These are phyloP conservation scores for Orchestes rusci DNA, from an alignment of 2,888 invertebrate species.

Conservation along the genomic window DNA sequence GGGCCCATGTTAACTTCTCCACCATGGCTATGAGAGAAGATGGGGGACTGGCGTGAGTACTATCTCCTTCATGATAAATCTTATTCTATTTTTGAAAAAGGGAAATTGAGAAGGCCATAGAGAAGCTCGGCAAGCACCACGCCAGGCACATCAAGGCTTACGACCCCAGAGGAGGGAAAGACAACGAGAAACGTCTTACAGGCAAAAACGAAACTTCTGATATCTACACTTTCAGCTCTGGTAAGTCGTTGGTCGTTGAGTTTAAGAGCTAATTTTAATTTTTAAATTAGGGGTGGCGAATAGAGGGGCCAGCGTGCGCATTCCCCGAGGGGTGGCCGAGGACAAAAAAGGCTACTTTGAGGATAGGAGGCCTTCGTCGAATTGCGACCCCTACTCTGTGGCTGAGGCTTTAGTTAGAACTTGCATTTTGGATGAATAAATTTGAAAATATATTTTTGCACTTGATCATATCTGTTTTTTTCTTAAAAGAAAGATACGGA, in stretches of 20 bases:
- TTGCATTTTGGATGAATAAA: slow-evolving; percentile 71
- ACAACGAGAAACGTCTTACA: slow-evolving; percentile 92
- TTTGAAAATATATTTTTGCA: too few relatives aligned
- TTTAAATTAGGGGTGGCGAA: slow-evolving; percentile 74
- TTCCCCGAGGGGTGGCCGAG: slow-evolving; percentile 86
- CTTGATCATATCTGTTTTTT: too few relatives aligned
- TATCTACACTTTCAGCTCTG: slow-evolving; percentile 93
- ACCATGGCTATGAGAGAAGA: slow-evolving; percentile 86
- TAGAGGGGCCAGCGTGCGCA: slow-evolving; percentile 89
- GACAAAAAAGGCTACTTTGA: slow-evolving; percentile 93
- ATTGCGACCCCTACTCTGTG: slow-evolving; percentile 88
- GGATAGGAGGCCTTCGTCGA: slow-evolving; percentile 87
- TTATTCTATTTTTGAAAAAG: slow-evolving; percentile 47
- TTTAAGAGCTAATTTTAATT: too few relatives aligned
- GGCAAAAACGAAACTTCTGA: slow-evolving; percentile 95
- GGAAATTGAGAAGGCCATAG: slow-evolving; percentile 92
- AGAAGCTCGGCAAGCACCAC: slow-evolving; percentile 87
- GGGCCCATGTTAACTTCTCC: slow-evolving; percentile 95
- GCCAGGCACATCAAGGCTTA: slow-evolving; percentile 92
- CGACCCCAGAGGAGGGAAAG: slow-evolving; percentile 92
- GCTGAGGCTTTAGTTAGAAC: slow-evolving; percentile 80
- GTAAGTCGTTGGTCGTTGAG: slow-evolving; percentile 46
- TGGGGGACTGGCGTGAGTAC: slow-evolving; percentile 72
- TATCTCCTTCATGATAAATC: background rate
- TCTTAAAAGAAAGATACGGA: too few relatives aligned